A percentile compares a stretch with the other conserved stretches of the same genome.
These are phyloP conservation scores for Miichthys miiuy DNA, from an alignment of 2,797 vertebrate genomes.

Conservation along the genomic window DNA sequence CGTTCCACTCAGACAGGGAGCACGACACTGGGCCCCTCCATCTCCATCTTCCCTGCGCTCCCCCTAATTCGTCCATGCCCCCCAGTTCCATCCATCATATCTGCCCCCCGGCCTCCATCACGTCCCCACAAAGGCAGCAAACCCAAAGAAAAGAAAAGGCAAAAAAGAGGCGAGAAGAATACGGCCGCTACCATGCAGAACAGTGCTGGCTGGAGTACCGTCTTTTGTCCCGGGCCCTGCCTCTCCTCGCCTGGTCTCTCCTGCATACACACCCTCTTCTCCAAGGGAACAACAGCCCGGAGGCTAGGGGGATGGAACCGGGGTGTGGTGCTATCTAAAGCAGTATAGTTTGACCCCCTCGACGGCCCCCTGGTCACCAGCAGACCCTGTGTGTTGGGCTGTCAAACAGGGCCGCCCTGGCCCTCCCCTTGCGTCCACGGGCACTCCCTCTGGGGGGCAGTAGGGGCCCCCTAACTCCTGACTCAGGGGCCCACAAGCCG, in stretches of 20 bases:
- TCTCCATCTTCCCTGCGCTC: constrained; percentile 31
- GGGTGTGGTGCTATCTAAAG: constrained; percentile 80
- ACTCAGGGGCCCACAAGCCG: constrained; percentile 47
- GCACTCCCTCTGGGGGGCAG: constrained; percentile 73
- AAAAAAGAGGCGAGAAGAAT: constrained; percentile 73
- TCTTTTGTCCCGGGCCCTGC: constrained; percentile 78
- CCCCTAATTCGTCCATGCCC: constrained; percentile 54
- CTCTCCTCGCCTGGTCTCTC: constrained; percentile 76
- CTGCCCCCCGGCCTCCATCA: constrained; percentile 73
- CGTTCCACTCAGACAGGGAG: constrained; percentile 82
- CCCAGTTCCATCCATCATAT: constrained; percentile 84
- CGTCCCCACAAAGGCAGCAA: constrained; percentile 75
- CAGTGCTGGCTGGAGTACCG: constrained; percentile 71
- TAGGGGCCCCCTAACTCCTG: constrained; percentile 56
- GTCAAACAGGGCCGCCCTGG: constrained; percentile 79
- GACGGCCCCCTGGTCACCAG: constrained; percentile 83
- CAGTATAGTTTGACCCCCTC: constrained; percentile 71
- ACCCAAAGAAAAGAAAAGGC: constrained; percentile 76
- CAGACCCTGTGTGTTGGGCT: constrained; percentile 83
- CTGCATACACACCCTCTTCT: constrained; percentile 82
- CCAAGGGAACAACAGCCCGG: constrained; percentile 74
- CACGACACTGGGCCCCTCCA: constrained; percentile 77
- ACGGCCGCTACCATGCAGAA: constrained; percentile 82
- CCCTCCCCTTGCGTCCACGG: constrained; percentile 77
- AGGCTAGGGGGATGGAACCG: constrained; percentile 75